Evolutionary conservation across 2,888 invertebrate species (phyloP), one percentile per base, ranked within the genome.

Genomic region (Cryptus viduatorius): DNA sequence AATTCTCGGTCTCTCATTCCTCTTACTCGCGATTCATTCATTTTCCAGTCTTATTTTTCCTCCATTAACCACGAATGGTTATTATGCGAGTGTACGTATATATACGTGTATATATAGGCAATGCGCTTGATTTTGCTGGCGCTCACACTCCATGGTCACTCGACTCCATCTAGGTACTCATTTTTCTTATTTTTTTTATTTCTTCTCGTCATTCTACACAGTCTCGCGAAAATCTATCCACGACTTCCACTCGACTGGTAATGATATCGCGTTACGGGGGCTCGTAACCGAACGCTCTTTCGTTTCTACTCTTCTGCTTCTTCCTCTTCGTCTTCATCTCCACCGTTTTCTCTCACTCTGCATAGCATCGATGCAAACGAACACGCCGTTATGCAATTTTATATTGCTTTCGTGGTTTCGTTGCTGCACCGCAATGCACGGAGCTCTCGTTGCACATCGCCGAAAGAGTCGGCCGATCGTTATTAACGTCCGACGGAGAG

Each of bases 231-330:
- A 84, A 80, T 80, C 59, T 67, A 77, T 68, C 71, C 79, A 56
- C 72, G 79, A 72, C 67, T 84, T 84, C 80, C 80, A 80, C 83
- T 77, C 80, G 83, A 80, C 77, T 80, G 80, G 50, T 84, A 80
- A 84, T 73, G 83, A 84, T 80, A 84, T 81, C 78, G 78, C 65
- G 78, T 84, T 81, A 81, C 73, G 61, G 44, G 37, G 67, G 69
- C 29, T 50, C 61, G 79, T 83, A 76, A 76, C 71, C 76, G 59
- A 71, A 80, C 69, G 56, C 76, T 44, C 42, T 67, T 19, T 78
- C 53, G 24, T 72, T 77, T 42, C 67, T 42, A 67, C 65, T 77
- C 76, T 61, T 61, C 61, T 61, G 61, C 61, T 61, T 31, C 61
- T 29, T 61, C 31, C 29, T 61, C 14, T 50, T 64, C 76, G 42